phyloP scores from a whole-genome alignment of 2,888 invertebrate species.

The Oscheius onirici region DNA sequence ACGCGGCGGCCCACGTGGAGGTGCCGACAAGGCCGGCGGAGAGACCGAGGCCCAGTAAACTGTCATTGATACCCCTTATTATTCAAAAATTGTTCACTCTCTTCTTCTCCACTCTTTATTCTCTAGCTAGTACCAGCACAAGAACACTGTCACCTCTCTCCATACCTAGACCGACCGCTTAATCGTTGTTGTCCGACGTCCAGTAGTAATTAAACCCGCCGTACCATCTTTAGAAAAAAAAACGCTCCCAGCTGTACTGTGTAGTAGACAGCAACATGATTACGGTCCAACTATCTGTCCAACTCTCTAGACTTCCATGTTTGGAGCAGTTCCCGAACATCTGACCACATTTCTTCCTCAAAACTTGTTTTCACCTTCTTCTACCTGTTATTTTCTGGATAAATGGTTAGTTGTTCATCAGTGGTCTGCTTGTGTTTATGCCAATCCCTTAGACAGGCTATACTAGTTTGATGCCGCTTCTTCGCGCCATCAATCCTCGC shows the following conservation, averaged over 20 bases:
- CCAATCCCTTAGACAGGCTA: background rate
- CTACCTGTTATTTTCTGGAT: conserved; percentile 18
- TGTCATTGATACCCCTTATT: background rate
- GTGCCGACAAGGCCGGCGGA: conserved; percentile 7
- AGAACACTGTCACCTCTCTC: background rate
- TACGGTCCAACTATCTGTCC: background rate
- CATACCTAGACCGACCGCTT: background rate
- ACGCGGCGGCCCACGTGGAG: conserved; percentile 25
- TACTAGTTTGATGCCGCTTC: conserved; percentile 5
- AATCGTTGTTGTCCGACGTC: too few relatives aligned
- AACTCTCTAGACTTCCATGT: background rate
- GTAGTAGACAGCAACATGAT: background rate
- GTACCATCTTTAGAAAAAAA: conserved; percentile 16
- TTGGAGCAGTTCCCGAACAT: background rate
- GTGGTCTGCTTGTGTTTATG: conserved; percentile 12
- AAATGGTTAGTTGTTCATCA: conserved; percentile 27
- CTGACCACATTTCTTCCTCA: background rate
- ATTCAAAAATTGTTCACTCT: conserved; percentile 1
- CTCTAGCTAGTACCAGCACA: background rate
- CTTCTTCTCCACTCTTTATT: background rate
- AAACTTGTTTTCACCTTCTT: background rate
- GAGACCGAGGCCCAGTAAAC: conserved; percentile 28
- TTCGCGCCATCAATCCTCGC: background rate
- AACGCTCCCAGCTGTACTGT: background rate
- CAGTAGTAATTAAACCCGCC: conserved; percentile 27